phyloP scores from a whole-genome alignment of 2,797 vertebrate genomes.

The Lutjanus campechanus region DNA sequence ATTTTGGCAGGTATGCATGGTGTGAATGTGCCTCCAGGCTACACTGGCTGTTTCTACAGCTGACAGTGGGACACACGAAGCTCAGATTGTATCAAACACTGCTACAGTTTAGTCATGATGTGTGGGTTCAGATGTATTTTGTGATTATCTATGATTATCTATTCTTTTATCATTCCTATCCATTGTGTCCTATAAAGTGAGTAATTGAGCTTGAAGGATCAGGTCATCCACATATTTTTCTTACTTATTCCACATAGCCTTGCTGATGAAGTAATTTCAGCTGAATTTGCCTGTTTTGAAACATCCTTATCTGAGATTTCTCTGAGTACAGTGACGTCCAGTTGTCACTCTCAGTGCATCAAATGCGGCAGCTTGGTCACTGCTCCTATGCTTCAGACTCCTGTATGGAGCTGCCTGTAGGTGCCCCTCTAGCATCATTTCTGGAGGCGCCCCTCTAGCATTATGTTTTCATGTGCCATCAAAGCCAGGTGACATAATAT shows the following conservation, averaged over 20 bases:
- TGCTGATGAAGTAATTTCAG: neutral
- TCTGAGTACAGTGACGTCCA: neutral
- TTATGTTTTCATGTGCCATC: too few relatives aligned
- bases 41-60: neutral
- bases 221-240: neutral
- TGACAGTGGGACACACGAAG: neutral
- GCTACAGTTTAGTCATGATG: neutral
- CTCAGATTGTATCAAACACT: neutral
- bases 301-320: neutral
- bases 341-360: too few relatives aligned
- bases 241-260: too few relatives aligned
- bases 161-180: constrained; percentile 1
- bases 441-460: too few relatives aligned
- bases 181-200: neutral
- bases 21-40: constrained; percentile 5
- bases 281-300: neutral
- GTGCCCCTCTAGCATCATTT: too few relatives aligned
- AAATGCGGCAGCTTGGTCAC: too few relatives aligned
- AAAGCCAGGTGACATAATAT: too few relatives aligned
- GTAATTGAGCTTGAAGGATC: constrained; percentile 12
- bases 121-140: neutral
- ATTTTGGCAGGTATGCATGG: neutral
- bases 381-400: too few relatives aligned
- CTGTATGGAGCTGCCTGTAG: too few relatives aligned
- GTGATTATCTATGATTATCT: neutral